Conservation (phyloP, 2,113 vertebrate species). For the Polypterus bichir region DNA sequence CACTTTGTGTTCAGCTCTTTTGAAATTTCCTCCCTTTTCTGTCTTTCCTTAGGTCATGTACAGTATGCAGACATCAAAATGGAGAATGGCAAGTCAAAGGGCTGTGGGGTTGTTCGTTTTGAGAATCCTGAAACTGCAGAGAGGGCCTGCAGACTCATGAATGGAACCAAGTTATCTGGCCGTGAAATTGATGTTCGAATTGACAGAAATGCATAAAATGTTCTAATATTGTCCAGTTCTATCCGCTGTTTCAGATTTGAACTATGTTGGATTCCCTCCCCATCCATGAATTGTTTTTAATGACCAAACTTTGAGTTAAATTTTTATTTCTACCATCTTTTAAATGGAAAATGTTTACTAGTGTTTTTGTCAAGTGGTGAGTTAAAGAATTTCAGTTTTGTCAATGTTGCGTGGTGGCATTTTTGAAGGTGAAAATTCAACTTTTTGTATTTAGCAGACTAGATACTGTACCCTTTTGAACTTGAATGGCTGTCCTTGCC, state of each 20-base stretch:
- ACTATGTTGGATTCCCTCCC: neutral
- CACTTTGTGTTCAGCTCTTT: neutral
- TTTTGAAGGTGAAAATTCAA: too few species aligned
- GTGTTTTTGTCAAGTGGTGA: too few species aligned
- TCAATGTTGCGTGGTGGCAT: too few species aligned
- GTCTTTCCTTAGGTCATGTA: constrained; percentile 62
- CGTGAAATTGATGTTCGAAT: constrained; percentile 92
- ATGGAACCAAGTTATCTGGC: constrained; percentile 80
- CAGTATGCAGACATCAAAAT: constrained; percentile 95
- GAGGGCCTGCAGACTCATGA: constrained; percentile 87
- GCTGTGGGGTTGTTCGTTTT: constrained; percentile 88
- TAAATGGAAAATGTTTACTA: too few species aligned
- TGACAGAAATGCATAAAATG: constrained; percentile 78
- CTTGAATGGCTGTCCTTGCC: too few species aligned
- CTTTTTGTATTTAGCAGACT: too few species aligned
- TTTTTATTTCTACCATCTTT: too few species aligned
- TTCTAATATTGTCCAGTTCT: constrained; percentile 5
- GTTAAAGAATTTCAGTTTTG: too few species aligned
- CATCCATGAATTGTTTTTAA: neutral
- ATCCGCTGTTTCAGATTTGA: too few species aligned
- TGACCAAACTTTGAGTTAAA: too few species aligned
- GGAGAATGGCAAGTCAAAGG: constrained; percentile 97
- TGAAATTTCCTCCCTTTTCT: constrained; percentile 5
- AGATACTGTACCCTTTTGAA: too few species aligned
- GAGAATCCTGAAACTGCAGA: constrained; percentile 87